Evolutionary conservation across 2,113 vertebrate genomes (phyloP).

Genomic region (Reinhardtius hippoglossoides): DNA sequence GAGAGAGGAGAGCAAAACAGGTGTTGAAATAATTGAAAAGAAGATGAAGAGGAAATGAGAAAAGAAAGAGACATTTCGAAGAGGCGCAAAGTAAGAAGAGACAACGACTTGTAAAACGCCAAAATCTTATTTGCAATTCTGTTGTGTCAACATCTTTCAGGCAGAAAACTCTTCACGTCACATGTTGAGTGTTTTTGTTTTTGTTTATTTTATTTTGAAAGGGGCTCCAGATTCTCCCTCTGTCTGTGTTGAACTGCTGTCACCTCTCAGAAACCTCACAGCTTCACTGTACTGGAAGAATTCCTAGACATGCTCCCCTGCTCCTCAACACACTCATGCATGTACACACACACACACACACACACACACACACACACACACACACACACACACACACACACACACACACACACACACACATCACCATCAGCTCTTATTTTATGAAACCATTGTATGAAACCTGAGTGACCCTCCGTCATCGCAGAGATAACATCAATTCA

Average conservation of each 20-base stretch:
- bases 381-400: neutral
- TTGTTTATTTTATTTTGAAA: slow-evolving; percentile 40
- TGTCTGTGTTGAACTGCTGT: slow-evolving; percentile 45
- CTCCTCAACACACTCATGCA: slow-evolving; percentile 6
- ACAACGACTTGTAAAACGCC: neutral
- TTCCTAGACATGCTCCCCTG: slow-evolving; percentile 59
- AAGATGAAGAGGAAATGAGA: slow-evolving; percentile 20
- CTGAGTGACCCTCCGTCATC: slow-evolving; percentile 60
- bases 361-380: slow-evolving; percentile 10
- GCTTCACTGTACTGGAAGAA: slow-evolving; percentile 67
- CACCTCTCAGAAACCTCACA: slow-evolving; percentile 68
- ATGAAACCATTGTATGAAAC: slow-evolving; percentile 55
- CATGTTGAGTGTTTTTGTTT: neutral
- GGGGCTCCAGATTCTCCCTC: slow-evolving; percentile 26
- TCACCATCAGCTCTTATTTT: slow-evolving; percentile 50
- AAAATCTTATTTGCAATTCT: slow-evolving; percentile 5
- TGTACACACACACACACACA: neutral
- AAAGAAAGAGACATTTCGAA: neutral
- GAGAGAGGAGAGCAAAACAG: slow-evolving; percentile 17
- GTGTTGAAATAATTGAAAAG: slow-evolving; percentile 35
- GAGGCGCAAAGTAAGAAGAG: neutral
- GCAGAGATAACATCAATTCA: slow-evolving; percentile 72
- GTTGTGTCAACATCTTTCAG: neutral
- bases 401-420: slow-evolving; percentile 18
- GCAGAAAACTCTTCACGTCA: no score